A percentile compares a stretch with the other conserved stretches of the same genome.
phyloP scores from a whole-genome alignment of 2,797 vertebrate species.

The Anniella stebbinsi region DNA sequence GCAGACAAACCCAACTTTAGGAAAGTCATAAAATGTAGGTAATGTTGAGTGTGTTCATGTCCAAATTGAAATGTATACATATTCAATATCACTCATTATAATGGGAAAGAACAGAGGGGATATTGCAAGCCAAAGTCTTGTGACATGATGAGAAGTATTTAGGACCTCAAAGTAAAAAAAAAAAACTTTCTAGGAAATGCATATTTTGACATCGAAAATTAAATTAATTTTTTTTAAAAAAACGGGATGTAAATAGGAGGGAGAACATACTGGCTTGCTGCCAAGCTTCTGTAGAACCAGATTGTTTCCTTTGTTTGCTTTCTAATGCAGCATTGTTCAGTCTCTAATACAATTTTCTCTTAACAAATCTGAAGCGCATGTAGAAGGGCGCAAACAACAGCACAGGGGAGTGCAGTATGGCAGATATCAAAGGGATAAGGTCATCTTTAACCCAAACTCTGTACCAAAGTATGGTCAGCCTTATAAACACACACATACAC shows the following conservation, averaged over 20 bases:
- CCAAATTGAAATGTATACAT: background rate
- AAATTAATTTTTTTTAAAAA: no score
- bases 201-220: slow-evolving; percentile 11
- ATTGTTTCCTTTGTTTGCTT: slow-evolving; percentile 17
- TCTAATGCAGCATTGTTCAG: background rate
- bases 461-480: background rate
- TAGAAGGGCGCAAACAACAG: background rate
- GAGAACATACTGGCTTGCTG: background rate
- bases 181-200: slow-evolving; percentile 6
- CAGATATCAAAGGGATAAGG: background rate
- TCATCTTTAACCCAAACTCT: slow-evolving; percentile 1
- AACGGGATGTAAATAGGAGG: slow-evolving; percentile 13
- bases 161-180: slow-evolving; percentile 12
- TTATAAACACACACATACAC: background rate
- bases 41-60: background rate
- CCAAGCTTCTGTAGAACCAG: slow-evolving; percentile 1
- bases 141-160: slow-evolving; percentile 18
- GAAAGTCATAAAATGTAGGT: background rate
- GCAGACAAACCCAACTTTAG: background rate
- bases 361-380: background rate
- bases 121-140: slow-evolving; percentile 4
- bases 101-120: background rate
- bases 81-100: slow-evolving; percentile 15
- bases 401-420: background rate
- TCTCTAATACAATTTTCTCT: background rate